Conservation (phyloP, 2,888 invertebrate species). For the Tenthredo livida region DNA sequence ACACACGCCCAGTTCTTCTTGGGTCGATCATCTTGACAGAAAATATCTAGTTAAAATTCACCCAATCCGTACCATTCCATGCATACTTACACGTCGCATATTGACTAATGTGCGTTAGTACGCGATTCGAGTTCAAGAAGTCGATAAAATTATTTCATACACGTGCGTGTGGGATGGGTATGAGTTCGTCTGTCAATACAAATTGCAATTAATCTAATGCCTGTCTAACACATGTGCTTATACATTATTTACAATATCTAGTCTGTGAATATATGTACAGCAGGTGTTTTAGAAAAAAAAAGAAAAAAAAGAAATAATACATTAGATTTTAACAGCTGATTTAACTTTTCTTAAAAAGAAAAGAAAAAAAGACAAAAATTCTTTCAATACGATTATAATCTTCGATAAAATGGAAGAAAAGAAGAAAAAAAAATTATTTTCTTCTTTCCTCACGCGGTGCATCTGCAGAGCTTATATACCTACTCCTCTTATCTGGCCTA, state of each 20-base stretch:
- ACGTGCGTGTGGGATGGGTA: background rate
- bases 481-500: conserved; percentile 22
- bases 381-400: background rate
- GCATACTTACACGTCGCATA: background rate
- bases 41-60: background rate
- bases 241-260: background rate
- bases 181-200: background rate
- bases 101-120: background rate
- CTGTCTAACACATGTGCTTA: background rate
- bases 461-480: background rate
- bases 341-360: background rate
- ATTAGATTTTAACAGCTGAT: background rate
- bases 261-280: background rate
- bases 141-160: background rate
- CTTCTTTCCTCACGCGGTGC: background rate
- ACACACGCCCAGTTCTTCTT: background rate
- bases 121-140: background rate
- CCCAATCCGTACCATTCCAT: background rate
- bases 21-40: background rate
- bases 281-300: background rate
- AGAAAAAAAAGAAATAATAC: background rate
- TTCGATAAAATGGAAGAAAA: background rate
- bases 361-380: background rate
- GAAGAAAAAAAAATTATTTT: background rate
- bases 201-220: conserved; percentile 6